Evolutionary conservation across 2,113 vertebrate genomes (phyloP).

Genomic region (Strix uralensis): DNA sequence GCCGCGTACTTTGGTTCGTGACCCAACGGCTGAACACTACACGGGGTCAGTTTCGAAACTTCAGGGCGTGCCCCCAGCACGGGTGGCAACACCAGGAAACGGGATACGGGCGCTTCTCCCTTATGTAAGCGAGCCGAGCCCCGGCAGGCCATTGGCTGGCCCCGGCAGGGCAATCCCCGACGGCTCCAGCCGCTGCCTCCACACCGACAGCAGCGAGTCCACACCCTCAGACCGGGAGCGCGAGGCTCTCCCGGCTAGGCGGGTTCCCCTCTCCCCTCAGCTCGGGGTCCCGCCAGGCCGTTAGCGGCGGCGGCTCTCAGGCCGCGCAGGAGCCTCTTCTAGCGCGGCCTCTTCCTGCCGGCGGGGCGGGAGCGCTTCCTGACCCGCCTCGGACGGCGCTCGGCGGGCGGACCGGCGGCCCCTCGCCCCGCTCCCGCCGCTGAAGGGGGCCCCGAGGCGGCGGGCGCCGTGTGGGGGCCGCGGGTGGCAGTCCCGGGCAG

Average conservation of each 20-base stretch:
- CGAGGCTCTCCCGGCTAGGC: no score
- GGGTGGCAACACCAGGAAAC: background rate
- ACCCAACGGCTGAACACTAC: background rate
- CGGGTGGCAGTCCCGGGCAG: background rate
- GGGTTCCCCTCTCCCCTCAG: no score
- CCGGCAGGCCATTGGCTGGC: background rate
- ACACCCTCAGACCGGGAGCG: background rate
- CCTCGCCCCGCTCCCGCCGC: no score
- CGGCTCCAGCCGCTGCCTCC: background rate
- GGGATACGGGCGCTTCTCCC: background rate
- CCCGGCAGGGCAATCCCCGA: background rate
- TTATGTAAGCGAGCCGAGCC: background rate
- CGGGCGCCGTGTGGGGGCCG: background rate
- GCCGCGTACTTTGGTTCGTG: background rate
- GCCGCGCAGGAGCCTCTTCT: background rate
- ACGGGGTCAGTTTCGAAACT: background rate
- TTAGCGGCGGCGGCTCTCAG: no score
- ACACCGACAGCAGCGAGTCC: background rate
- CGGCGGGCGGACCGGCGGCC: no score
- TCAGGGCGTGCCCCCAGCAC: background rate
- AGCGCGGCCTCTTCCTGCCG: background rate
- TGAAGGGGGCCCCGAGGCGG: background rate
- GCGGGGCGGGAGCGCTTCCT: background rate
- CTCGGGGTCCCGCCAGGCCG: background rate
- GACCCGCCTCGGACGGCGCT: background rate